Percentiles rank a stretch among this genome's conserved stretches.
phyloP scores from a whole-genome alignment of 92 coral and sea anemone genomes.

The Hydrozoanthus gracilis region DNA sequence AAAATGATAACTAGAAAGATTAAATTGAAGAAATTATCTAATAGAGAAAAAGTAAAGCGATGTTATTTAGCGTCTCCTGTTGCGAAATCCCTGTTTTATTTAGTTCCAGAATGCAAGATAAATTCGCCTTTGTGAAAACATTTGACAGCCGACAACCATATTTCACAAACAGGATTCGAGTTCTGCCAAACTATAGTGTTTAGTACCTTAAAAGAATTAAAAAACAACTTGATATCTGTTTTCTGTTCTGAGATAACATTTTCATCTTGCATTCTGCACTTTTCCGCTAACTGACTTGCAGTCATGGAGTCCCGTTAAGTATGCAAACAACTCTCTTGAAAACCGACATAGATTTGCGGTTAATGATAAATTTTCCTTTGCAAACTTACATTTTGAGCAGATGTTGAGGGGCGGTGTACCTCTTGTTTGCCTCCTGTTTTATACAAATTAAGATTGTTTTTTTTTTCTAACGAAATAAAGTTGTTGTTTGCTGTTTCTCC shows the following conservation, averaged over 20 bases:
- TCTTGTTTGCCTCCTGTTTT: no score
- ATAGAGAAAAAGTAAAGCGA: background rate
- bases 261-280: conserved; percentile 15
- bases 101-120: background rate
- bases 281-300: background rate
- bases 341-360: conserved; percentile 17
- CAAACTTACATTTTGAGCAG: background rate
- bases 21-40: background rate
- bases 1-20: background rate
- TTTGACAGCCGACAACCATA: background rate
- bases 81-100: background rate
- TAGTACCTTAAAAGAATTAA: conserved; percentile 9
- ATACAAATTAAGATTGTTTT: no score
- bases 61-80: background rate
- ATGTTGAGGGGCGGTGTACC: background rate
- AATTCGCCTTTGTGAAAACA: background rate
- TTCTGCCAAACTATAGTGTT: background rate
- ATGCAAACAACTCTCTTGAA: background rate
- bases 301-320: background rate
- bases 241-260: conserved; percentile 23
- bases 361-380: background rate
- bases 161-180: background rate
- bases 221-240: background rate
- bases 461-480: no score
- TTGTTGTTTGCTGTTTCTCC: no score